These are phyloP conservation scores for Thinocorus orbignyianus DNA, from an alignment of 2,113 vertebrate genomes.

Conservation along the genomic window DNA sequence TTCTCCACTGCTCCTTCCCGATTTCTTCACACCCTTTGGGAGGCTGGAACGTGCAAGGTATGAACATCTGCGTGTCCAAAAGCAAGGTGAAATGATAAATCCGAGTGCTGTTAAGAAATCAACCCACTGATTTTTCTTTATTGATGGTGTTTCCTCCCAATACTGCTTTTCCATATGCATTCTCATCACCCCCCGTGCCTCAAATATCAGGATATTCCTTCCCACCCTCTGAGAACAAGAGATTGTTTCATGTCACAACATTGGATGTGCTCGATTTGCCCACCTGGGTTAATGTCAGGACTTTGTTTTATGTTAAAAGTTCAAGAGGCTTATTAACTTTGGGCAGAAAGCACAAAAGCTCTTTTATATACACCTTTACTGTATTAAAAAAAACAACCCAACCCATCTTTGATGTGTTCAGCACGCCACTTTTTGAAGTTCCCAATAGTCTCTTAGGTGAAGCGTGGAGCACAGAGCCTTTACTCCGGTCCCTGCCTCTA, in stretches of 20 bases:
- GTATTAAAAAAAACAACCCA: constrained; percentile 44
- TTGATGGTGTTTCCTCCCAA: background rate
- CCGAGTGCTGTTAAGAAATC: background rate
- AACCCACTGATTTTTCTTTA: background rate
- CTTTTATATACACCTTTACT: constrained; percentile 57
- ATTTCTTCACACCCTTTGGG: fast-evolving
- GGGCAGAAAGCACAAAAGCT: constrained; percentile 63
- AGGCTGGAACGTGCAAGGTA: background rate
- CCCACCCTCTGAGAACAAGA: constrained; percentile 39
- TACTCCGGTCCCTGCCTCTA: background rate
- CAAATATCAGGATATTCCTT: background rate
- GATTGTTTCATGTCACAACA: constrained; percentile 56
- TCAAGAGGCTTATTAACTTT: constrained; percentile 72
- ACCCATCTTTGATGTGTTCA: constrained; percentile 63
- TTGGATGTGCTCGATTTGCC: constrained; percentile 41
- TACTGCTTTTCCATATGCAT: background rate
- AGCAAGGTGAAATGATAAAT: background rate
- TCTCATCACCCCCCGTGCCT: background rate
- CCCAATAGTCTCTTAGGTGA: constrained; percentile 35
- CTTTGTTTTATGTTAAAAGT: constrained; percentile 66
- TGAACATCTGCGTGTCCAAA: background rate
- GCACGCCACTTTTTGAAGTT: constrained; percentile 62
- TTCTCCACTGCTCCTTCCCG: background rate
- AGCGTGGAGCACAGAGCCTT: constrained; percentile 35
- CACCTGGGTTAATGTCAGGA: constrained; percentile 39